Base-by-base conservation (phyloP, 1,140 invertebrate species). In the Asbolus verrucosus region DNA sequence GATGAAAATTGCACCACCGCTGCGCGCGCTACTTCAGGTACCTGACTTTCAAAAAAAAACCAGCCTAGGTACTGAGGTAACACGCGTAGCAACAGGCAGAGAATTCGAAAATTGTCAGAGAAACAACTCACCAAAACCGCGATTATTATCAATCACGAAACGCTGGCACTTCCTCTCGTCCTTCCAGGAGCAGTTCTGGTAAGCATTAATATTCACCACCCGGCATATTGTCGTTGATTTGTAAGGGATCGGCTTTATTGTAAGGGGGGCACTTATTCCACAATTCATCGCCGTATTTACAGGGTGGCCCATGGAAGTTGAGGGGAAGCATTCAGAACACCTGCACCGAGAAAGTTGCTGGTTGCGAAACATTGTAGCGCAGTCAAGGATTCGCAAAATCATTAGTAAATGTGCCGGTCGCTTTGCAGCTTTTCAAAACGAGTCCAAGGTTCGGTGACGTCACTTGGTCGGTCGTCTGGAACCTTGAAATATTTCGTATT, bases 1-100 rank as follows among this genome's bases (percentile, higher is more conserved):
- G 46, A 54, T 54, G 46, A 33, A 21, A 27, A 13, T 27, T 54
- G 46, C 46, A 54, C 46, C 46, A 27, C 78, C 85, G 86, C 90
- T 84, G 84, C 93, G 93, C 93, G 94, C 94, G 93, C 94, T 95
- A 95, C 94, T 95, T 94, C 93, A 94, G 93, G 94, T 95, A 95
- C 94, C 93, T 95, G 94, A 95, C 94, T 95, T 87, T 18, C 81
- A 80, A 80, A 82, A 83, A n/a, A 83, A 82, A 83, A 87, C 87
- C 87, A 87, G 85, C 85, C 85, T 80, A 87, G 88, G 88, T 86
- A 90, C 88, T 89, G 87, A 88, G 85, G 89, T 89, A 91, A 85
- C 89, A 83, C 89, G 86, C 82, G 84, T 83, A 84, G 87, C 82
- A 82, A 85, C 83, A 76, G 71, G 79, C 79, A 63, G 59, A 27